These are phyloP conservation scores for Proisotoma minuta DNA, from an alignment of 2,888 invertebrate genomes.

Conservation along the genomic window DNA sequence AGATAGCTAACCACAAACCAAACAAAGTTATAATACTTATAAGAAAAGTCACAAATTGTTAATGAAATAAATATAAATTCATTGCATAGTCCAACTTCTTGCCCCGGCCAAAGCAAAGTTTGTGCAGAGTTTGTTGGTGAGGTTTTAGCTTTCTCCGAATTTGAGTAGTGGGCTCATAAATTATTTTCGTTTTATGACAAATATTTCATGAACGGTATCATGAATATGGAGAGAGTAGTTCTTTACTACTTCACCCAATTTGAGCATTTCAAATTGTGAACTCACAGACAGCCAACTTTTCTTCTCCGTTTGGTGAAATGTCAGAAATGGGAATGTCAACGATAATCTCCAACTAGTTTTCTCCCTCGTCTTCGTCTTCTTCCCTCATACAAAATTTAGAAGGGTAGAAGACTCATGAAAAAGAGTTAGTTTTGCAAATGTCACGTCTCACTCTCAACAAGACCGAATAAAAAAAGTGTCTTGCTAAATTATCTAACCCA, in stretches of 20 bases:
- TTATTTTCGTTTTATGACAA: constrained; percentile 11
- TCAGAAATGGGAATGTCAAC: constrained; percentile 44
- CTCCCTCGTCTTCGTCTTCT: constrained; percentile 11
- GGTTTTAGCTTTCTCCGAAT: too few species aligned
- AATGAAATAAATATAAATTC: neutral
- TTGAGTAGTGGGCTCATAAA: constrained; percentile 11
- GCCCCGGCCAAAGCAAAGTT: neutral
- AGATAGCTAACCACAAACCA: too few species aligned
- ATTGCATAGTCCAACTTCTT: too few species aligned
- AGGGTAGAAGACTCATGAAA: constrained; percentile 29
- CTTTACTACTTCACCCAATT: neutral
- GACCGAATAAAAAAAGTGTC: neutral
- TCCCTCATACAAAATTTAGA: constrained; percentile 23
- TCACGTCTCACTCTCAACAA: constrained; percentile 36
- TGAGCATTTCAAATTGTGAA: constrained; percentile 2
- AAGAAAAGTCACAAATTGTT: neutral
- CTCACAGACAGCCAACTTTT: neutral
- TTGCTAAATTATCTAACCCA: neutral
- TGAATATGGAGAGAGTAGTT: constrained; percentile 7
- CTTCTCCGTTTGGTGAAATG: constrained; percentile 34
- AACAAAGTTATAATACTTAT: too few species aligned
- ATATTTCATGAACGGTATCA: neutral
- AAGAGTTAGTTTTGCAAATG: constrained; percentile 43
- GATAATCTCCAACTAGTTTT: constrained; percentile 34
- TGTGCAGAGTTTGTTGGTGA: neutral